phyloP scores from a whole-genome alignment of 64 coral and sea anemone species.

The Porites australiensis region DNA sequence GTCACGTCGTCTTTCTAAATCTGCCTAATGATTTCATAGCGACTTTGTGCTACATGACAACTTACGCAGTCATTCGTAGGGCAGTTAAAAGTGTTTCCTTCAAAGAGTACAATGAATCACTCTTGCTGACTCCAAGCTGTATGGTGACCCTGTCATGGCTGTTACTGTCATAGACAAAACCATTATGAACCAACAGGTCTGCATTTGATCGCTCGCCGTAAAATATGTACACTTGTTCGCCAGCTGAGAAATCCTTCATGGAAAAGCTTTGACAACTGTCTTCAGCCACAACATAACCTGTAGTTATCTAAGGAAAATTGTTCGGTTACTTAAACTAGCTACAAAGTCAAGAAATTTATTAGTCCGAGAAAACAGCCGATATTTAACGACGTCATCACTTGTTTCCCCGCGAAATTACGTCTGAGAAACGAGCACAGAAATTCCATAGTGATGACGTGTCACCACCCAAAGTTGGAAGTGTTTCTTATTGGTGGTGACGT shows the following conservation, averaged over 20 bases:
- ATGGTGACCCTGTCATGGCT: conserved; percentile 73
- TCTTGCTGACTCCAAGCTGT: conserved; percentile 89
- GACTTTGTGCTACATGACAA: neutral
- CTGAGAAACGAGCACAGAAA: too few relatives aligned
- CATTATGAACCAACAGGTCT: conserved; percentile 88
- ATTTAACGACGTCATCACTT: too few relatives aligned
- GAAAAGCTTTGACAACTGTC: conserved; percentile 76
- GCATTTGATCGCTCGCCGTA: conserved; percentile 89
- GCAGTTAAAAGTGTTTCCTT: conserved; percentile 77
- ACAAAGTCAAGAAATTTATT: too few relatives aligned
- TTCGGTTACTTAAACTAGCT: too few relatives aligned
- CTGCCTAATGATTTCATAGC: neutral
- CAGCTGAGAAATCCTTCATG: conserved; percentile 61
- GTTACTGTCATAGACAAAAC: conserved; percentile 84
- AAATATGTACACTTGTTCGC: conserved; percentile 90
- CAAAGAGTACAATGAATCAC: conserved; percentile 81
- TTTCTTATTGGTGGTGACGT: too few relatives aligned
- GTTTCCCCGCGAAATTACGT: too few relatives aligned
- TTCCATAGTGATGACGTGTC: too few relatives aligned
- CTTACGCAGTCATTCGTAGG: conserved; percentile 84
- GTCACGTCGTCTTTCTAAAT: too few relatives aligned
- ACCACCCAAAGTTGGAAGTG: too few relatives aligned
- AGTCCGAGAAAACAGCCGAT: too few relatives aligned
- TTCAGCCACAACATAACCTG: conserved; percentile 69
- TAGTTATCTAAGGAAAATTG: conserved; percentile 69